Evolutionary conservation across 2,113 vertebrate genomes (phyloP), one percentile per base, ranked within the genome.

Genomic region (Microtus oregoni): DNA sequence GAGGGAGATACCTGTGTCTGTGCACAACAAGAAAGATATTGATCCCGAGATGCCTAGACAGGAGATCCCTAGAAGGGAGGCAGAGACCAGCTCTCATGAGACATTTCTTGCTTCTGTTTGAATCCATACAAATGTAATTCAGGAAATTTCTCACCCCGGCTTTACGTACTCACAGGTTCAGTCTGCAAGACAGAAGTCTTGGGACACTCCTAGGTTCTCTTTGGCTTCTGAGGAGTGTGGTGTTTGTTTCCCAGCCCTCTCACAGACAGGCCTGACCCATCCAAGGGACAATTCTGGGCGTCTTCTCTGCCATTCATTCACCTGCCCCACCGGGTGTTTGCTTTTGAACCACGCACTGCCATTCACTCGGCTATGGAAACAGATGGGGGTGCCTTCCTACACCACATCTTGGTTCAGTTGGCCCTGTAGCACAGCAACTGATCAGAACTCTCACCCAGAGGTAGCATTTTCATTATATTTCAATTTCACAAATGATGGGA

Each of bases 401-500:
- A 19, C 38, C 44, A 77, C 68, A 67, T 38, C 28, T 24, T 0
- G 3, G 22, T 9, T 68, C 65, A 72, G 32, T 55, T 65, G 38
- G n/a, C 75, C 79, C 75, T 88, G 5, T 3, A 14, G 92, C 67
- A 47, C 0, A 17, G 32, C 32, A 68, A 47, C 73, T 86, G 19
- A 68, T 76, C 52, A 67, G 52, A 93, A 55, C 11, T 20, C 68
- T 89, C 47, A 24, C 38, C 41, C 19, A 35, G 68, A 92, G 73
- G 47, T 70, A 90, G 26, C 22, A 38, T 92, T 96, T 94, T 94
- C 68, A 89, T 93, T 92, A 61, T 68, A 86, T 86, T 92, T 91
- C 95, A 67, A 90, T 92, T 91, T 94, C 90, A 89, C 61, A 92
- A 95, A 90, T 7, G 68, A 96, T 41, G 20, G 75, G 95, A 92